Evolutionary conservation across 2,888 invertebrate species (phyloP), one percentile per base, ranked within the genome.

Genomic region (Neoascia interrupta): DNA sequence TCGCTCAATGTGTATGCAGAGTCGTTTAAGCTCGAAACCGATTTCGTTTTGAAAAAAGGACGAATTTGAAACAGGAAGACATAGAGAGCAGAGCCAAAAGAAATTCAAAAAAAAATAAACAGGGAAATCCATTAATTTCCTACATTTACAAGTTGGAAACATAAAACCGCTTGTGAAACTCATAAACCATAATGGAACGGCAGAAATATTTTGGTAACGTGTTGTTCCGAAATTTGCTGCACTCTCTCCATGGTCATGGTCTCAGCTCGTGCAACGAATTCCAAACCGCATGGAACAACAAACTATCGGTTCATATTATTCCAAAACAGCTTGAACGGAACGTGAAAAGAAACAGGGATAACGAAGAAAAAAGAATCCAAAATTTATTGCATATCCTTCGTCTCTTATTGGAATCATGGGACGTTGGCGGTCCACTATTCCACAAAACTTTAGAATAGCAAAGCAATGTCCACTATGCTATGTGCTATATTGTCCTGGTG

Each of bases 181-280:
- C 79, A 79, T 79, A 79, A 79, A 79, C 60, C 51, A 79, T 49
- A 61, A 43, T 11, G 37, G 54, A 68, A 54, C 66, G 53, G 66
- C 66, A 73, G 79, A 79, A 79, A 79, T 79, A 73, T 73, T 79
- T 79, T 66, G 79, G 72, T 79, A 79, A 61, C 73, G 28, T 75
- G 63, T n/a, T n/a, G n/a, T 75, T 75, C 51, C 23, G 45, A 75
- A 63, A 63, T 75, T 75, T 56, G 69, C 56, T 63, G 28, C 61
- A 16, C 15, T n/a, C n/a, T n/a, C 26, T 41, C 43, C 63, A 69
- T n/a, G 45, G 51, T 23, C 18, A 19, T 37, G n/a, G n/a, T n/a
- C n/a, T n/a, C n/a, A n/a, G n/a, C n/a, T n/a, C n/a, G n/a, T n/a
- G 15, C 5, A 8, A 23, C 11, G 6, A 11, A 21, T 10, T 18